Percentiles rank a stretch among this genome's conserved stretches.
Evolutionary conservation across 2,888 invertebrate genomes (phyloP).

Genomic region (Conchocele bisecta): DNA sequence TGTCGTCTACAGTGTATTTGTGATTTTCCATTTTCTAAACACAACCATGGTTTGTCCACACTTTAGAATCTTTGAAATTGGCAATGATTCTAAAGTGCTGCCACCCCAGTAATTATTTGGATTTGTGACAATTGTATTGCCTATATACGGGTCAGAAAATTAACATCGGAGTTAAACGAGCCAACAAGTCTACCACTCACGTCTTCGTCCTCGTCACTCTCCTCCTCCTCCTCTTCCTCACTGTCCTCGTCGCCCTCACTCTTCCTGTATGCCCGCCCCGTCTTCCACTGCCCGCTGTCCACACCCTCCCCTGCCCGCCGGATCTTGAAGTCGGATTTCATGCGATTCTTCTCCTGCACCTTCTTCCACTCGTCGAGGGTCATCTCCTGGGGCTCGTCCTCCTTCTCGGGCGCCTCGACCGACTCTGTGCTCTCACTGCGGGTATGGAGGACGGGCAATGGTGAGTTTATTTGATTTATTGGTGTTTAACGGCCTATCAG

Average conservation of each 20-base stretch:
- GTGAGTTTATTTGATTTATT: too few species aligned
- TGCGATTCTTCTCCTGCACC: constrained; percentile 88
- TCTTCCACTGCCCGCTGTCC: constrained; percentile 88
- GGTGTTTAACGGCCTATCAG: too few species aligned
- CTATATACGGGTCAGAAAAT: too few species aligned
- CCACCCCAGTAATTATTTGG: too few species aligned
- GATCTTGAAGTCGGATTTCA: constrained; percentile 94
- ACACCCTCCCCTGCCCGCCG: constrained; percentile 97
- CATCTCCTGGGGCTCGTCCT: constrained; percentile 92
- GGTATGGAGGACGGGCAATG: not conserved
- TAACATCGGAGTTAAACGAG: too few species aligned
- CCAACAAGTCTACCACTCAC: too few species aligned
- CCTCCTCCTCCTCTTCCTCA: constrained; percentile 86
- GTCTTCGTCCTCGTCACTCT: constrained; percentile 63
- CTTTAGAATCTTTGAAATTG: too few species aligned
- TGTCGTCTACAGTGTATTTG: too few species aligned
- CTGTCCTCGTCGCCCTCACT: constrained; percentile 84
- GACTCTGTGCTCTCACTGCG: constrained; percentile 73
- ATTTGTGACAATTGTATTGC: too few species aligned
- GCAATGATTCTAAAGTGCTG: too few species aligned
- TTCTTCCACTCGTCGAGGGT: constrained; percentile 98
- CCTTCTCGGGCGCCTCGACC: constrained; percentile 80
- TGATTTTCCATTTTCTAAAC: too few species aligned
- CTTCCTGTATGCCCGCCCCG: constrained; percentile 85
- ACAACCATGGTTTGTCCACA: too few species aligned